These are phyloP conservation scores for Tiliacea citrago DNA, from an alignment of 2,888 invertebrate genomes.

Conservation along the genomic window DNA sequence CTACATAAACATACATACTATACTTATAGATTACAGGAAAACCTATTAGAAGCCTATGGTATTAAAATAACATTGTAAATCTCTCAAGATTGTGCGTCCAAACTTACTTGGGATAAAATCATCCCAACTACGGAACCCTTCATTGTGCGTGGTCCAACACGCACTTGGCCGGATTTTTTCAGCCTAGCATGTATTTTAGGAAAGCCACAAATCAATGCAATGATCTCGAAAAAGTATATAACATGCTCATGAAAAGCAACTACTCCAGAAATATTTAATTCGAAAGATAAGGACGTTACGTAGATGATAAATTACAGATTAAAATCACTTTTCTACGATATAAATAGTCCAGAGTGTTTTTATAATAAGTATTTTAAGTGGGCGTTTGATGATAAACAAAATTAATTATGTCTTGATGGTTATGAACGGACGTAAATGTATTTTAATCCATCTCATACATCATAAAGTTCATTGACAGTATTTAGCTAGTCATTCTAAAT, in stretches of 20 bases:
- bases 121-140: too few relatives aligned
- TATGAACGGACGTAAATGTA: conserved; percentile 8
- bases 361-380: conserved; percentile 26
- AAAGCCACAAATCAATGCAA: conserved; percentile 24
- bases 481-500: conserved; percentile 3
- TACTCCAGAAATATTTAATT: conserved; percentile 6
- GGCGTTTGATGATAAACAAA: conserved; percentile 51
- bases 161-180: too few relatives aligned
- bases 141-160: too few relatives aligned
- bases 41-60: too few relatives aligned
- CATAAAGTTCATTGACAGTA: conserved; percentile 23
- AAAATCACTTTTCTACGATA: conserved; percentile 10
- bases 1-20: too few relatives aligned
- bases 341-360: conserved; percentile 33
- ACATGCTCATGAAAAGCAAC: conserved; percentile 9
- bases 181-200: conserved; percentile 21
- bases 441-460: conserved; percentile 14
- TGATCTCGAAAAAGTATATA: conserved; percentile 15
- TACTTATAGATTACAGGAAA: too few relatives aligned
- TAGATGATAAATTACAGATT: conserved; percentile 21
- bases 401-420: conserved; percentile 40
- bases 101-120: too few relatives aligned
- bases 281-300: not conserved
- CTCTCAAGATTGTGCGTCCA: too few relatives aligned
- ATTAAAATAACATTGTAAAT: too few relatives aligned